Base-by-base conservation (phyloP, 2,888 invertebrate species). In the Oscheius sp. region DNA sequence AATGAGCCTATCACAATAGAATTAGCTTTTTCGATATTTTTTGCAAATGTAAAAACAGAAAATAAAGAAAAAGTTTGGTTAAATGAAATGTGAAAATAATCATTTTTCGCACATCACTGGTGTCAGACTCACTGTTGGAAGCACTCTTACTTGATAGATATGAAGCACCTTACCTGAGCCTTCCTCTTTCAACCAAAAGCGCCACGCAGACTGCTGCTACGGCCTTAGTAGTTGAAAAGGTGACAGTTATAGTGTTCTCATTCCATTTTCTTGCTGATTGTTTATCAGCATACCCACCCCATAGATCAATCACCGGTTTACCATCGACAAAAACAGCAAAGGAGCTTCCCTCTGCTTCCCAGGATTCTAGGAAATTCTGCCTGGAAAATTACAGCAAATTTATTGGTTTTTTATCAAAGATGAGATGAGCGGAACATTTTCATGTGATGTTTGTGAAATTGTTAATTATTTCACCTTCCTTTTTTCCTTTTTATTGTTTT, bases 251-350 rank as follows among this genome's bases (percentile, higher is more conserved):
- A 2, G 80, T 79, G 57, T 80, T 77, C 44, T 72, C 54, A n/a
- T 66, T 72, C 83, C 83, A 83, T 26, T 69, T 64, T 24, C 81
- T 57, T 28, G 70, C 68, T 24, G 73, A 67, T 63, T 74, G 73
- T 26, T 59, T 44, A 49, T 83, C 83, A 1, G 87, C 86, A 71
- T 85, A 86, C 5, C 88, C 88, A 57, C 88, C 88, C 87, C 87
- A 87, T 17, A 88, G 56, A 71, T 88, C 86, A 3, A 87, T 87
- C 65, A 77, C 77, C 41, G 70, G 73, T 28, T 47, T 54, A 12
- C 87, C 87, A 70, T 83, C 81, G 72, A 86, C 82, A 67, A 86
- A 88, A 6, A 87, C 87, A 14, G 78, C 72, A 73, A 88, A 86
- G 33, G 86, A 84, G 1, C 83, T 86, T 14, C 84, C 84, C 12